Evolutionary conservation across 64 coral and sea anemone species (phyloP), one percentile per base, ranked within the genome.

Genomic region (Stylophora pistillata): DNA sequence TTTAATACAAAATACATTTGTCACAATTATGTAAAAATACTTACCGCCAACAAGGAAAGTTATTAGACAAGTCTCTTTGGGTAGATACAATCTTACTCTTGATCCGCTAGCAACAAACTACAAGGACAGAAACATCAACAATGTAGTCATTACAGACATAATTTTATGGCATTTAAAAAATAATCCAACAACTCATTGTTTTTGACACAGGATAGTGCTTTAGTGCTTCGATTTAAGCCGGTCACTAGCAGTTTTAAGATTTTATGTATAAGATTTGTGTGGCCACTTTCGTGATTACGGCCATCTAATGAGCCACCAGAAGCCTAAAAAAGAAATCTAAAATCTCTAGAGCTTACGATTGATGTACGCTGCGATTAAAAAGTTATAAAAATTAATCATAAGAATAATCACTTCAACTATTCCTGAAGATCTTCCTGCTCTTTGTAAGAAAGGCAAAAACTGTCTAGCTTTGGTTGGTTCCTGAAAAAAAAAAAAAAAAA

Each of bases 51-150:
- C 63, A 53, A 98, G 86, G 60, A 98, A 93, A 30, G 96, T 95
- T 14, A 94, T 78, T 0, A 98, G 86, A 58, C 96, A 98, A 18
- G 96, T 98, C 64, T 98, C 93, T 62, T 98, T 98, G 1, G 96
- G 96, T 14, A 98, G 93, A 83, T 93, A 98, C 53, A 98, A 69
- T 83, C 96, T 89, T 74, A 98, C 61, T 56, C 93, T 91, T 71
- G 96, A 98, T 55, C 96, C 96, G 76, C 96, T 95, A 13, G 96
- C 96, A 59, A 98, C 93, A 89, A 98, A 98, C 90, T 95, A 66
- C 20, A 56, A 74, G 14, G 55, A 74, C 83, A 1, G 53, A 23
- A 29, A 60, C 2, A 21, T 26, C 3, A 68, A 27, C 7, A 65
- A 18, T 7, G 20, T 7, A 25, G 7, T 7, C 25, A 65, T 65